Evolutionary conservation across 2,888 invertebrate species (phyloP).

Genomic region (Rotaria macrura): DNA sequence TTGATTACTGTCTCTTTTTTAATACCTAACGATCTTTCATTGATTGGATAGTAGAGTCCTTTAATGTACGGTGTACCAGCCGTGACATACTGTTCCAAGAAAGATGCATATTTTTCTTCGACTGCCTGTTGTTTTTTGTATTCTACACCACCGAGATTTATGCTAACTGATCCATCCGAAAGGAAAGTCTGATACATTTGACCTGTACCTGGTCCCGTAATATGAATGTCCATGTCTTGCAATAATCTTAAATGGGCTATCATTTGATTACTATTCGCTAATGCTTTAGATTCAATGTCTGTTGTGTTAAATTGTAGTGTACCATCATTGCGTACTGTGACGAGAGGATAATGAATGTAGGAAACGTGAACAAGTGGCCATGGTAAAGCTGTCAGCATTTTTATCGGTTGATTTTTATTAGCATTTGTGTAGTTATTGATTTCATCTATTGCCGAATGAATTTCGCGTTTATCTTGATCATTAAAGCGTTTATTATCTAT

Average conservation of each 20-base stretch:
- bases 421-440: neutral
- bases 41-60: neutral
- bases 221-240: neutral
- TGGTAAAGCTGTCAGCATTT: too few species aligned
- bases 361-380: neutral
- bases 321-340: neutral
- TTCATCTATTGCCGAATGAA: neutral
- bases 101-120: neutral
- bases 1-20: neutral
- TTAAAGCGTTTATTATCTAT: neutral
- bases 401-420: neutral
- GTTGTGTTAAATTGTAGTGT: neutral
- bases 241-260: neutral
- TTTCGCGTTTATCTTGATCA: neutral
- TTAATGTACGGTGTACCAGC: neutral
- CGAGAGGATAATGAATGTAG: neutral
- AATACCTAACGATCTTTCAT: neutral
- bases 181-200: neutral
- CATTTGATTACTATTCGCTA: neutral
- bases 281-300: neutral
- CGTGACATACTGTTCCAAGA: neutral
- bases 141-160: neutral
- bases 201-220: neutral
- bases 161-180: neutral
- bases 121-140: neutral